Base-by-base conservation (phyloP, 2,888 invertebrate genomes). In the Cosmopolites sordidus region DNA sequence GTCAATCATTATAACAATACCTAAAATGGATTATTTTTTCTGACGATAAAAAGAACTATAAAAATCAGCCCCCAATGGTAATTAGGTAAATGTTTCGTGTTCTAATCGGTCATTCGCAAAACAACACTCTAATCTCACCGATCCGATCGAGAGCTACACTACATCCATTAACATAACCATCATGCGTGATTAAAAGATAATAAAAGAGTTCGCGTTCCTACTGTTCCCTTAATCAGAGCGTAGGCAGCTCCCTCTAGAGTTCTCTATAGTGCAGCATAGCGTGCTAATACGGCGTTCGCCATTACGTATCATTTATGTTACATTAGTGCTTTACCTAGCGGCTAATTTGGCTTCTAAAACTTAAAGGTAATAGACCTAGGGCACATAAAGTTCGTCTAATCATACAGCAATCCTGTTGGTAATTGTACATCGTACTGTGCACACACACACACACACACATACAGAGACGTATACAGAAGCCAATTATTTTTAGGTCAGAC, bases 281-380 rank as follows among this genome's bases (percentile, higher is more conserved):
- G 51, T 56, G 56, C 51, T 50, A 47, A 54, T 39, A 49, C 48
- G 51, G 53, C 59, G 63, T 64, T 64, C 59, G 47, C 60, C 58
- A 55, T 55, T 51, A 61, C 55, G 55, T 61, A 59, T 61, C 60
- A 62, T 64, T 64, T 60, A 56, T 50, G 60, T 55, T 62, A 53
- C 61, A 62, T 61, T 64, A 62, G 59, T 60, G 54, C 54, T 60
- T 60, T 58, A 56, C 58, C 57, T 47, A 50, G 51, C 33, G 54
- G 54, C 56, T 61, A 63, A 63, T 64, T 64, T 60, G 47, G 53
- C 59, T 62, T 57, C 60, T 59, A 56, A 59, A 60, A 51, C 60
- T 53, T 16, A 48, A 51, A 54, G 51, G 59, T 58, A 58, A 62
- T 54, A 42, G 47, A 55, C 47, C 55, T 47, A 48, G 46, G 42